phyloP scores from a whole-genome alignment of 2,797 vertebrate species.

The Rhinogobio ventralis region DNA sequence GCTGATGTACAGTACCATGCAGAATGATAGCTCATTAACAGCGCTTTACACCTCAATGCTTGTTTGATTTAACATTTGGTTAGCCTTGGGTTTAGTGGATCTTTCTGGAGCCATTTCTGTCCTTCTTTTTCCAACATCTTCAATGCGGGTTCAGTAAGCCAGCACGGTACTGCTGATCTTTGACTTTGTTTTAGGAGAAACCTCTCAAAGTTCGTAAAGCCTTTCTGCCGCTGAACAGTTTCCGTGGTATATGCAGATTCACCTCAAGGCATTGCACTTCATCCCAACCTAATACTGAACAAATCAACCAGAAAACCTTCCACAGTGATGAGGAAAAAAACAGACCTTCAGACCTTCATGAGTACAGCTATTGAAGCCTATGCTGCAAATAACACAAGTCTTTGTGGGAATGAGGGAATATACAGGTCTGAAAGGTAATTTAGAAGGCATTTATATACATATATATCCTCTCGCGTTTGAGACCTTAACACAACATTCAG shows the following conservation, averaged over 20 bases:
- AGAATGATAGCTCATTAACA: slow-evolving; percentile 79
- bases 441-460: slow-evolving; percentile 59
- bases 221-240: slow-evolving; percentile 13
- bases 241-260: slow-evolving; percentile 57
- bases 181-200: background rate
- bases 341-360: slow-evolving; percentile 69
- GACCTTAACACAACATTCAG: slow-evolving; percentile 22
- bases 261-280: slow-evolving; percentile 53
- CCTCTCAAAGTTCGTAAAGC: slow-evolving; percentile 11
- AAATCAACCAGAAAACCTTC: slow-evolving; percentile 55
- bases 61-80: slow-evolving; percentile 43
- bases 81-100: slow-evolving; percentile 31
- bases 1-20: slow-evolving; percentile 72
- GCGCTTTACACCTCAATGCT: slow-evolving; percentile 62
- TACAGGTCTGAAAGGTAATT: slow-evolving; percentile 63
- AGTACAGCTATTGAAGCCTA: slow-evolving; percentile 70
- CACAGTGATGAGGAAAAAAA: slow-evolving; percentile 52
- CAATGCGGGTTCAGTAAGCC: background rate
- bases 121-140: background rate
- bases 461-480: slow-evolving; percentile 37
- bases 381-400: slow-evolving; percentile 61
- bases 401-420: slow-evolving; percentile 68
- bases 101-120: background rate
- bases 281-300: slow-evolving; percentile 45
- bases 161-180: slow-evolving; percentile 14